These are phyloP conservation scores for Sebastes itinus DNA, from an alignment of 2,797 vertebrate species.

Conservation along the genomic window DNA sequence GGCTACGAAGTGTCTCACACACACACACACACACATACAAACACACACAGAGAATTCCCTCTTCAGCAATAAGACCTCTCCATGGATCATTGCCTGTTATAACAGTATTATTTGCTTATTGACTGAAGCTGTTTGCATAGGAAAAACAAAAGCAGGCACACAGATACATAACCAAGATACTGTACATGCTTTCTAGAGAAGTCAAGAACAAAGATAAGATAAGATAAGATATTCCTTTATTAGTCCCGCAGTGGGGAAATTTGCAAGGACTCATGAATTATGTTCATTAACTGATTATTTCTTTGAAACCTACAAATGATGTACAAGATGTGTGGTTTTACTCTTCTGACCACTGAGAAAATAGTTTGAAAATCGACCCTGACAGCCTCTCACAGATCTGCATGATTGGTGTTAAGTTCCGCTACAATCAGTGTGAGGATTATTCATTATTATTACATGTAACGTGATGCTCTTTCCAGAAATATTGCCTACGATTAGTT, in stretches of 20 bases:
- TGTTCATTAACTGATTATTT: background rate
- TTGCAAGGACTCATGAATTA: background rate
- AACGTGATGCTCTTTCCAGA: background rate
- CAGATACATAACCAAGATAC: background rate
- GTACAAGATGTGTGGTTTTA: background rate
- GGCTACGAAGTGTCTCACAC: constrained; percentile 11
- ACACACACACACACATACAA: background rate
- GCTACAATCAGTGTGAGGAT: background rate
- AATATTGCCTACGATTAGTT: constrained; percentile 2
- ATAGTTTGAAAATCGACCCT: background rate
- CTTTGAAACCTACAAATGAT: background rate
- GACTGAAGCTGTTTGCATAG: constrained; percentile 33
- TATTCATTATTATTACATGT: constrained; percentile 6
- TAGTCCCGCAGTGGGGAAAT: too few species aligned
- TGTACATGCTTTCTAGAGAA: background rate
- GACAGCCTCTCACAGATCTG: background rate
- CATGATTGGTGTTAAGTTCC: background rate
- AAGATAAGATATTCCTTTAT: too few species aligned
- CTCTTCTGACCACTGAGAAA: background rate
- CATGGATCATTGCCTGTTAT: constrained; percentile 52
- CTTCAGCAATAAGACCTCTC: constrained; percentile 46
- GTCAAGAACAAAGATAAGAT: background rate
- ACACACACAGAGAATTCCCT: constrained; percentile 21
- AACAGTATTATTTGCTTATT: constrained; percentile 43
- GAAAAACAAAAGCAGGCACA: background rate